Conservation (phyloP, 2,797 vertebrate genomes). For the Holocentrus rufus region DNA sequence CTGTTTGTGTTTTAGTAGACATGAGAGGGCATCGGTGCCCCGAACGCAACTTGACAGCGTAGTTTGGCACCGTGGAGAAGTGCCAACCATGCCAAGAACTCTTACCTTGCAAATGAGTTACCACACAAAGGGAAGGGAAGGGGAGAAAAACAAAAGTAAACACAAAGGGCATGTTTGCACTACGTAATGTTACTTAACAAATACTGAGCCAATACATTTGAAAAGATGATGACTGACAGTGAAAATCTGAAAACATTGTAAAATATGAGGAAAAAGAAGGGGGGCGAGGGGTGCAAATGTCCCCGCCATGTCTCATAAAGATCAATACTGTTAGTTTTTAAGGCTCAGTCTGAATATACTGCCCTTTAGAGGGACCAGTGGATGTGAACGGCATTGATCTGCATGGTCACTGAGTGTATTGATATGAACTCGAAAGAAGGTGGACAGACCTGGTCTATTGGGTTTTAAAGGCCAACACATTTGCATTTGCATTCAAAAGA, state of each 20-base stretch:
- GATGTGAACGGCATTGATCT: conserved; percentile 36
- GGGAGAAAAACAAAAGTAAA: conserved; percentile 48
- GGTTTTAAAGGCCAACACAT: conserved; percentile 38
- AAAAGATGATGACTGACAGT: background rate
- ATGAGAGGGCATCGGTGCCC: conserved; percentile 15
- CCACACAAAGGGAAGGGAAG: conserved; percentile 42
- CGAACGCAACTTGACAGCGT: background rate
- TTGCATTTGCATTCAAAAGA: background rate
- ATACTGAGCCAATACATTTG: background rate
- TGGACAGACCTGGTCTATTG: conserved; percentile 3
- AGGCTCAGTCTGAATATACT: conserved; percentile 17
- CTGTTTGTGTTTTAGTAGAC: background rate
- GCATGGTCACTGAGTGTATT: background rate
- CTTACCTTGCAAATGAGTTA: conserved; percentile 71
- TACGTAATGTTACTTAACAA: conserved; percentile 7
- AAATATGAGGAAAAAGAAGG: conserved; percentile 1
- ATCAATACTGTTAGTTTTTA: conserved; percentile 19
- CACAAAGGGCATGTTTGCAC: conserved; percentile 7
- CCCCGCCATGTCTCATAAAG: conserved; percentile 17
- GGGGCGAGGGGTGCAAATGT: background rate
- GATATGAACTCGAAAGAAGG: background rate
- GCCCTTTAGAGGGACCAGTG: conserved; percentile 49
- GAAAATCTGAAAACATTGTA: background rate
- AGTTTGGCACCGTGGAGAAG: background rate
- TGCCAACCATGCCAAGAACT: conserved; percentile 13